Percentiles rank a stretch among this genome's conserved stretches.
These are phyloP conservation scores for Lophura nycthemera DNA, from an alignment of 2,113 vertebrate genomes.

Conservation along the genomic window DNA sequence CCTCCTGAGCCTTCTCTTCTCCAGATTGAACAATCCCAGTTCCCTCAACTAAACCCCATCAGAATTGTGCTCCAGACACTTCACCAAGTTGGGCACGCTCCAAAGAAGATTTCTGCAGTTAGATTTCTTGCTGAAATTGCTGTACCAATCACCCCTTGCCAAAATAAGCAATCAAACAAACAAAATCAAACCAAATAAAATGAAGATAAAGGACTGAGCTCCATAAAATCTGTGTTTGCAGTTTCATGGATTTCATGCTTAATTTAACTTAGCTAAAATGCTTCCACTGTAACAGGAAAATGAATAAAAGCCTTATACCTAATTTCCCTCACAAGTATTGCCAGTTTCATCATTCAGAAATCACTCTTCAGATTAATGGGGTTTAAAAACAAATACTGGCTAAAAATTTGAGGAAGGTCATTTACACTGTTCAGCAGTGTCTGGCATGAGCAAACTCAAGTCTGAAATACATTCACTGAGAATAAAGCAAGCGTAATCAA, in stretches of 20 bases:
- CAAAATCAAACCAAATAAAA: neutral
- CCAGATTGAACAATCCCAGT: neutral
- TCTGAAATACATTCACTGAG: neutral
- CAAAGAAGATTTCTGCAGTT: neutral
- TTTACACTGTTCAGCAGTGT: neutral
- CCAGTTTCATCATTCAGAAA: neutral
- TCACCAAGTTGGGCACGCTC: no score
- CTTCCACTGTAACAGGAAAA: neutral
- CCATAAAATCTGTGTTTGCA: neutral
- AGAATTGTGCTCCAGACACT: no score
- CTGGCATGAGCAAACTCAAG: neutral
- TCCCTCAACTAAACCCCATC: no score
- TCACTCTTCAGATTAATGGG: neutral
- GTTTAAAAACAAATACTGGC: conserved; percentile 19
- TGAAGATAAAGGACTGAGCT: neutral
- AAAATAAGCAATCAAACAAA: neutral
- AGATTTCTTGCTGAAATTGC: conserved; percentile 22
- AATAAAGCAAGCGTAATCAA: neutral
- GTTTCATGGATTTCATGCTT: neutral
- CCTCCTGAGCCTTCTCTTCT: no score
- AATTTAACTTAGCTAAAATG: neutral
- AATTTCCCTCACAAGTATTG: neutral
- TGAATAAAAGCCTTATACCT: neutral
- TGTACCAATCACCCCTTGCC: neutral
- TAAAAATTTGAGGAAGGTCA: neutral